Base-by-base conservation (phyloP, 2,113 vertebrate genomes). In the Leptobrachium ailaonicum region DNA sequence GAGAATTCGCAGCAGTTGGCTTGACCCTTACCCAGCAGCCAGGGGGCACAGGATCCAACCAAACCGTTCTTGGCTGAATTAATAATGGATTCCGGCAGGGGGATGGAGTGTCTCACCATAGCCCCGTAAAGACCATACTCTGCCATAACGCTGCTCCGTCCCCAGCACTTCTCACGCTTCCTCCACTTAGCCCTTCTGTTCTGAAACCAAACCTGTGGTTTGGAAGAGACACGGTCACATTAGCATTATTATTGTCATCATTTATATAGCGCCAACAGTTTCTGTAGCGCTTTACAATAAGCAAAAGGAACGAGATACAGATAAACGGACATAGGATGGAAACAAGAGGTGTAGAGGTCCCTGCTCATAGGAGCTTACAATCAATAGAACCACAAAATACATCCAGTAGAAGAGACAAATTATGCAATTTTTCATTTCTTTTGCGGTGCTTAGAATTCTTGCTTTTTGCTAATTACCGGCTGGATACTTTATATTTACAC, bases 91-190 rank as follows among this genome's bases (percentile, higher is more conserved):
- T 98, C 94, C 0, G 96, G 97, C 67, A 97, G 90, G 0, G 97
- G 97, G 86, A 99, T 97, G 86, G 96, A 98, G 84, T 99, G 97
- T 0, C 96, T 89, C 63, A 99, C 97, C 97, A 99, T 98, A 41
- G 97, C 97, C 0, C 97, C 96, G 0, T 99, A 99, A 40, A 99
- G 93, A 0, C 96, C 96, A 0, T 98, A 99, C 87, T 99, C 95
- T 0, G 97, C 96, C 97, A 99, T 99, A 76, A 98, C 94, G 0
- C 95, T 98, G 93, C 96, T 99, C 83, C 96, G 91, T 0, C 95
- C 96, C 97, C 97, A 99, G 71, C 96, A 96, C 87, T 98, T 99
- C 89, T 98, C 97, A 7, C 95, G 88, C 89, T 98, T 98, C 20
- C 97, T 89, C 97, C 96, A 98, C 86, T 98, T 98, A 6, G 96